A percentile compares a stretch with the other conserved stretches of the same genome.
phyloP scores from a whole-genome alignment of 2,888 invertebrate species.

The Morpho helenor region DNA sequence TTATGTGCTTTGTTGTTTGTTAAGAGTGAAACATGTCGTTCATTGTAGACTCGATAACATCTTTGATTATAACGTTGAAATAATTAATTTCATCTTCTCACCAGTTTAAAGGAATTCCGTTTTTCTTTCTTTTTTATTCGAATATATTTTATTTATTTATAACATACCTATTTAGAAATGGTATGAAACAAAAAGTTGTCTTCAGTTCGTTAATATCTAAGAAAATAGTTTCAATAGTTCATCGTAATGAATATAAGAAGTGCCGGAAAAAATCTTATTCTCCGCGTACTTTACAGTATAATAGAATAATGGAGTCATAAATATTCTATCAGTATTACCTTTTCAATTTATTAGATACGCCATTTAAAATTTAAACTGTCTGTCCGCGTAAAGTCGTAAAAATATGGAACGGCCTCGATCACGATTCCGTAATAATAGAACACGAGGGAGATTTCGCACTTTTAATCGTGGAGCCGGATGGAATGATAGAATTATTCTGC shows the following conservation, averaged over 20 bases:
- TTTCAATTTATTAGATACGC: constrained; percentile 23
- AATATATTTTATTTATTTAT: no score
- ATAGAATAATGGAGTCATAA: constrained; percentile 21
- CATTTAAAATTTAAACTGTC: constrained; percentile 18
- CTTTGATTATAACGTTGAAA: constrained; percentile 8
- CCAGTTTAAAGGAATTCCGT: no score
- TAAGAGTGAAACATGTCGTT: constrained; percentile 10
- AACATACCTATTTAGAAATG: no score
- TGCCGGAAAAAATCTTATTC: constrained; percentile 5
- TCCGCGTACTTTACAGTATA: constrained; percentile 9
- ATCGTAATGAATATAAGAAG: no score
- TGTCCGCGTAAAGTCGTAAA: constrained; percentile 21
- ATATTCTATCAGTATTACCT: constrained; percentile 16
- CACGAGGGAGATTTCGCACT: constrained; percentile 42
- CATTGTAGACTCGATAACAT: constrained; percentile 9
- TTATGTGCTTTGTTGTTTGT: constrained; percentile 17
- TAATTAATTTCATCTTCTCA: constrained; percentile 4
- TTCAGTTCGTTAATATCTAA: no score
- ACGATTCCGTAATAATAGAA: constrained; percentile 43
- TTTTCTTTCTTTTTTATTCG: no score
- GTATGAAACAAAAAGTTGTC: no score
- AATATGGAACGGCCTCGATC: constrained; percentile 33
- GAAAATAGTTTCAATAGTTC: no score
- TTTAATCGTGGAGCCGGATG: constrained; percentile 42
- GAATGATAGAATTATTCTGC: constrained; percentile 17